Conservation (phyloP, 2,888 invertebrate genomes). For the Leptura quadrifasciata region DNA sequence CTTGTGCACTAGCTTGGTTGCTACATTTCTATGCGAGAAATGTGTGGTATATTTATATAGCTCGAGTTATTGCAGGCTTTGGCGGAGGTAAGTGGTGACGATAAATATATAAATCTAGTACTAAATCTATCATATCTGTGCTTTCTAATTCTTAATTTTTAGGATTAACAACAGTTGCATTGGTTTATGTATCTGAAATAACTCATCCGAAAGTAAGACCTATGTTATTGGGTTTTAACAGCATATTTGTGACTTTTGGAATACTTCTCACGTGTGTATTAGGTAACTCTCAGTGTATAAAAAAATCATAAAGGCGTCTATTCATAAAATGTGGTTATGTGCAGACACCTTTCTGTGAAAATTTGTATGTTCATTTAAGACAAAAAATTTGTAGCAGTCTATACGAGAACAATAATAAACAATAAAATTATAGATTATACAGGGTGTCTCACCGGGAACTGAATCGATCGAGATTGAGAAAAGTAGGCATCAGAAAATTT, state of each 20-base stretch:
- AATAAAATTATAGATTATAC: too few relatives aligned
- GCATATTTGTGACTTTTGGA: slow-evolving; percentile 78
- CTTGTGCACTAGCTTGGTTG: slow-evolving; percentile 75
- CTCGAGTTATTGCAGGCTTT: slow-evolving; percentile 76
- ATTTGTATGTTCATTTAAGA: too few relatives aligned
- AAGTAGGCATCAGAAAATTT: too few relatives aligned
- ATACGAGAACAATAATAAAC: too few relatives aligned
- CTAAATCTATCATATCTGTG: slow-evolving; percentile 66
- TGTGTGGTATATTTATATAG: slow-evolving; percentile 74
- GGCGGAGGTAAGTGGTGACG: slow-evolving; percentile 70
- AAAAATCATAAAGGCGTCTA: background rate
- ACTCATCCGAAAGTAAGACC: slow-evolving; percentile 75
- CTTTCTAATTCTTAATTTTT: slow-evolving; percentile 69
- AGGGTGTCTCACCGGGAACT: too few relatives aligned
- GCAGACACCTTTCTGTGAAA: too few relatives aligned
- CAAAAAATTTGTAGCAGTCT: too few relatives aligned
- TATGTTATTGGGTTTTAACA: slow-evolving; percentile 77
- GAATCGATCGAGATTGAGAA: too few relatives aligned
- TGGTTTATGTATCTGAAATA: slow-evolving; percentile 78
- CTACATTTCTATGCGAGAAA: slow-evolving; percentile 72
- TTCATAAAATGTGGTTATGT: background rate
- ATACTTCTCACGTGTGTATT: slow-evolving; percentile 76
- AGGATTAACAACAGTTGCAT: slow-evolving; percentile 75
- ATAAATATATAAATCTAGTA: background rate
- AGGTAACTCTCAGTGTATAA: slow-evolving; percentile 60